Evolutionary conservation across 2,888 invertebrate genomes (phyloP), one percentile per base, ranked within the genome.

Genomic region (Orthosia cruda): DNA sequence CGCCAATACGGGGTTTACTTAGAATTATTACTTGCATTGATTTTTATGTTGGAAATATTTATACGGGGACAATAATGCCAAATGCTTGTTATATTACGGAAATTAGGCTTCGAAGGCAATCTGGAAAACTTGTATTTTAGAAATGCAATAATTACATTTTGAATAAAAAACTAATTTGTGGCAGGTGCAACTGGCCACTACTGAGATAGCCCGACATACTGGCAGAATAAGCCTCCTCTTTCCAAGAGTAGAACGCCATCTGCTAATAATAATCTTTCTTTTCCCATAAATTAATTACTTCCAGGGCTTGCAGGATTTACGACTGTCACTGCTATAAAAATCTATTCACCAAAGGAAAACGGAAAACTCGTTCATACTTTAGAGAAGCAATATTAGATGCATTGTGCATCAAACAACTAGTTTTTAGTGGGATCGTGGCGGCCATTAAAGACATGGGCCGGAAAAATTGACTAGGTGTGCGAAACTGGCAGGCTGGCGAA

Each of bases 1-100:
- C 82, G 74, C 63, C 52, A 77, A 77, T 63, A 81, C 65, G 16
- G 23, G 58, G 20, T 81, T 77, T 72, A 72, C 82, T 67, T 50
- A 54, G 65, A 77, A 77, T 65, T 71, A 65, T 77, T 49, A 49
- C 40, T 65, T 49, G 49, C 12, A 32, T 26, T 18, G 55, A 26
- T 59, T 64, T 63, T 59, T 58, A n/a, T 32, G 15, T 49, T 63
- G 13, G 40, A 49, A 16, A 16, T 50, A n/a, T 57, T 57, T 16
- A 50, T 55, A 50, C 4, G 20, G 12, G 11, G 13, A 4, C 3
- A 54, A 49, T n/a, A 54, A 20, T 15, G 2, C 40, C 40, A 40
- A 55, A 40, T 12, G 7, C 16, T 5, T 62, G 20, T 12, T 20
- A 20, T 15, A 4, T 2, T 2, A 23, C 13, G 15, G 5, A 23